Percentiles rank a stretch among this genome's conserved stretches.
phyloP scores from a whole-genome alignment of 2,113 vertebrate species.

The Cnemophilus loriae region DNA sequence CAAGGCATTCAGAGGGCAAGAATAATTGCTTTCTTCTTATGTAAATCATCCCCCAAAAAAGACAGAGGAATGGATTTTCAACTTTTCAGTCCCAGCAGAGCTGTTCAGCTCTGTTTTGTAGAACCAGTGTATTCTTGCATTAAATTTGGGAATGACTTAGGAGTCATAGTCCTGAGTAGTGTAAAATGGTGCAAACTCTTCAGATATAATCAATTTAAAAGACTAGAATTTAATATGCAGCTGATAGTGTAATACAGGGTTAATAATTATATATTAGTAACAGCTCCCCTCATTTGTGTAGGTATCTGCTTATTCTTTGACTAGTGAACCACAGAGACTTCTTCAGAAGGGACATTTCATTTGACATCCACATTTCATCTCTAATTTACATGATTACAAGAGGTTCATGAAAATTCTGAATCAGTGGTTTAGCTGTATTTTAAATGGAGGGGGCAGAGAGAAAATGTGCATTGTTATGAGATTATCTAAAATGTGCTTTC shows the following conservation, averaged over 20 bases:
- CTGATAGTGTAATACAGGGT: not conserved
- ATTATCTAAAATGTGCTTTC: not conserved
- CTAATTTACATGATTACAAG: constrained; percentile 49
- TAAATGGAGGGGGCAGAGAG: not conserved
- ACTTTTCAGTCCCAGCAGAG: not conserved
- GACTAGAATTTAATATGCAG: not conserved
- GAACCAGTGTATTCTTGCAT: not conserved
- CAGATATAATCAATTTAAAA: not conserved
- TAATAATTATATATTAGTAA: constrained; percentile 28
- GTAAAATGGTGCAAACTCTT: not conserved
- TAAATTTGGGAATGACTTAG: not conserved
- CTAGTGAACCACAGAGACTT: constrained; percentile 16
- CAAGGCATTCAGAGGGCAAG: not conserved
- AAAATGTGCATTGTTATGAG: not conserved
- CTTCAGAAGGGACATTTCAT: constrained; percentile 25
- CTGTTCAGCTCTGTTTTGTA: not conserved
- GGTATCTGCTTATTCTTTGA: constrained; percentile 41
- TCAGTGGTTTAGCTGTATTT: constrained; percentile 15
- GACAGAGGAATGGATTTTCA: not conserved
- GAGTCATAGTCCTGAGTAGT: not conserved
- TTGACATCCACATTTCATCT: constrained; percentile 27
- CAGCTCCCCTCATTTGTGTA: not conserved
- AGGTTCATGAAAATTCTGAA: constrained; percentile 42
- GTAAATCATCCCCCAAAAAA: not conserved
- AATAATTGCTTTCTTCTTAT: constrained; percentile 29